A percentile compares a stretch with the other conserved stretches of the same genome.
Evolutionary conservation across 2,888 invertebrate genomes (phyloP).

Genomic region (Druceiella hillmani): DNA sequence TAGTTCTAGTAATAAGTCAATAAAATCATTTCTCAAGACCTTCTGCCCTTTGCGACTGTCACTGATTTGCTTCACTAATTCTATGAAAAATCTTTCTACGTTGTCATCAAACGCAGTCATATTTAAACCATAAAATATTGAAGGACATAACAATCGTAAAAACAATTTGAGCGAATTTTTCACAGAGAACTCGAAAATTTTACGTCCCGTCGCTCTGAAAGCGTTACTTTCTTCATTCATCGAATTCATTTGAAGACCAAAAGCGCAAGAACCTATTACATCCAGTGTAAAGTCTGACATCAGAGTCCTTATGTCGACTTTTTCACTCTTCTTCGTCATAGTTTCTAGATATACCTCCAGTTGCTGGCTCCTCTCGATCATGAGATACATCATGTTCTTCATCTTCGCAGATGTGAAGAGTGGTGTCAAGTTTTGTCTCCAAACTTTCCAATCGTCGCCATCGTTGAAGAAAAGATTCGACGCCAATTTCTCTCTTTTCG

Average conservation of each 20-base stretch:
- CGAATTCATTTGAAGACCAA: conserved; percentile 34
- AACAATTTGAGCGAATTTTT: conserved; percentile 27
- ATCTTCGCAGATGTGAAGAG: conserved; percentile 37
- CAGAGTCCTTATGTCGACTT: too few relatives aligned
- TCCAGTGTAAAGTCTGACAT: too few relatives aligned
- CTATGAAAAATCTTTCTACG: conserved; percentile 4
- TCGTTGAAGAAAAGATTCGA: conserved; percentile 31
- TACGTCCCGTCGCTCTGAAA: conserved; percentile 28
- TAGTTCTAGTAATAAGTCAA: conserved; percentile 32
- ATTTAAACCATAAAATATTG: conserved; percentile 32
- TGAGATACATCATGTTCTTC: conserved; percentile 37
- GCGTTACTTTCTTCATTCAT: conserved; percentile 29
- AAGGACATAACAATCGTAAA: conserved; percentile 32
- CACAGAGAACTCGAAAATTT: conserved; percentile 28
- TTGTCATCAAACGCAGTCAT: conserved; percentile 18
- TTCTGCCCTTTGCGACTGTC: conserved; percentile 29
- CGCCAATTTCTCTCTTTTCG: conserved; percentile 29
- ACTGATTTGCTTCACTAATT: conserved; percentile 17
- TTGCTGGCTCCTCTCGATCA: conserved; percentile 33
- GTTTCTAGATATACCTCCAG: too few relatives aligned
- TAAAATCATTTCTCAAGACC: conserved; percentile 31
- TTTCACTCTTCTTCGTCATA: too few relatives aligned
- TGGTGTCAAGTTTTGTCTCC: conserved; percentile 35
- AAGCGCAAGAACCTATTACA: conserved; percentile 32
- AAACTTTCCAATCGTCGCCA: conserved; percentile 36